phyloP scores from a whole-genome alignment of 2,113 vertebrate genomes.

The Rhombomys opimus region DNA sequence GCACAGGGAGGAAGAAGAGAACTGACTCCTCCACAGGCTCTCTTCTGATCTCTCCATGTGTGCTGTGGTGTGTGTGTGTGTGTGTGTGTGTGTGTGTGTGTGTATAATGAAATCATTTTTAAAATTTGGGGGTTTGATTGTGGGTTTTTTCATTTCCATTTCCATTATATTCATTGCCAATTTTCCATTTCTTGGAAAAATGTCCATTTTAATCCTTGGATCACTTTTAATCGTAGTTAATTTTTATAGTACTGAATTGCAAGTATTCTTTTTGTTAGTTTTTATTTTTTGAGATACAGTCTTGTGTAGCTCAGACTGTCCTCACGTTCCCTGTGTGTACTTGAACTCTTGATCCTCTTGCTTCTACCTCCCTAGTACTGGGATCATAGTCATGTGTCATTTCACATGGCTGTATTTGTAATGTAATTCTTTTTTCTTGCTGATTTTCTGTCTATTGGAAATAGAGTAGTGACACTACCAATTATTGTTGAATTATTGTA shows the following conservation, averaged over 20 bases:
- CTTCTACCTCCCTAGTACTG: neutral
- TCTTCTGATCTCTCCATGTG: neutral
- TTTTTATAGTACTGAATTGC: neutral
- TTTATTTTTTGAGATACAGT: neutral
- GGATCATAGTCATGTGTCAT: neutral
- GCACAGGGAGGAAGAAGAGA: neutral
- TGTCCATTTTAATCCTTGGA: neutral
- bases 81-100: neutral
- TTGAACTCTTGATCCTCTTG: neutral
- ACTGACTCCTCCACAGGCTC: neutral
- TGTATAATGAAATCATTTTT: neutral
- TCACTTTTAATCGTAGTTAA: neutral
- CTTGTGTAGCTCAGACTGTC: neutral
- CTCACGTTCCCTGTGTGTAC: neutral
- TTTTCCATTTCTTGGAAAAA: neutral
- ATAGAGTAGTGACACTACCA: neutral
- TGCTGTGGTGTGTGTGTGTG: neutral
- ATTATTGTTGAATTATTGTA: neutral
- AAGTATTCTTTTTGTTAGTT: neutral
- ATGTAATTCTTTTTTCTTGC: neutral
- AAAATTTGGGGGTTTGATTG: neutral
- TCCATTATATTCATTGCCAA: neutral
- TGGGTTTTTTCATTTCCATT: neutral
- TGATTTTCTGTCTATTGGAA: neutral
- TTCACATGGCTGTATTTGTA: too few species aligned